Evolutionary conservation across 2,797 vertebrate species (phyloP), one percentile per base, ranked within the genome.

Genomic region (Parauchenoglanis punctatus): DNA sequence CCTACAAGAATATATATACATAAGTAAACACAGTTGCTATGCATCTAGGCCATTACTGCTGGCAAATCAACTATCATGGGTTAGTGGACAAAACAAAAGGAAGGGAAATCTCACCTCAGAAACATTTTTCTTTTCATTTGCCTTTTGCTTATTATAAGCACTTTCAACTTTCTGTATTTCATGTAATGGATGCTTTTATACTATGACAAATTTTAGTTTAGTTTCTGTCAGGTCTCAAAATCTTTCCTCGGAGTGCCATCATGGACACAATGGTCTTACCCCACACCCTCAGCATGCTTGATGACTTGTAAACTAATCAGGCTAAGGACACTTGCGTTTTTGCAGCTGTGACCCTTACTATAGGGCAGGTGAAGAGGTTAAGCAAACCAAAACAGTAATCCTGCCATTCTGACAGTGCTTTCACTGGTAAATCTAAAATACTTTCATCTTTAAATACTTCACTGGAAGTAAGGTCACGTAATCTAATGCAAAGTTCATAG

Each of bases 371-470:
- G 91, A 87, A 84, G 90, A 90, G 95, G 95, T 96, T 96, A 96
- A 95, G 90, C 93, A 95, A 96, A 96, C 95, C 91, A 86, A 90
- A 92, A 92, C 91, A 93, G 88, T 93, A 92, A 94, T 94, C 94
- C 91, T 35, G 31, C 85, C 25, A 86, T 78, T 86, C 67, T 17
- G 81, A 11, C 4, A 54, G 11, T 87, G 59, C 61, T 40, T 81
- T 52, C 81, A 81, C 86, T 85, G 88, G 4, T 78, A 87, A 86
- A 68, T 81, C 83, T 90, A 35, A n/a, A 65, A 72, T 31, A 63
- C 83, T 86, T 89, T 93, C 90, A 90, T 83, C 84, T n/a, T 72
- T 54, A 80, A 78, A 44, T 84, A 46, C 84, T 72, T 86, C 72
- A 31, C 59, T 58, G 35, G 35, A 82, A 77, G 17, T 46, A 52